phyloP scores from a whole-genome alignment of 2,797 vertebrate species.

The Protosalanx chinensis region DNA sequence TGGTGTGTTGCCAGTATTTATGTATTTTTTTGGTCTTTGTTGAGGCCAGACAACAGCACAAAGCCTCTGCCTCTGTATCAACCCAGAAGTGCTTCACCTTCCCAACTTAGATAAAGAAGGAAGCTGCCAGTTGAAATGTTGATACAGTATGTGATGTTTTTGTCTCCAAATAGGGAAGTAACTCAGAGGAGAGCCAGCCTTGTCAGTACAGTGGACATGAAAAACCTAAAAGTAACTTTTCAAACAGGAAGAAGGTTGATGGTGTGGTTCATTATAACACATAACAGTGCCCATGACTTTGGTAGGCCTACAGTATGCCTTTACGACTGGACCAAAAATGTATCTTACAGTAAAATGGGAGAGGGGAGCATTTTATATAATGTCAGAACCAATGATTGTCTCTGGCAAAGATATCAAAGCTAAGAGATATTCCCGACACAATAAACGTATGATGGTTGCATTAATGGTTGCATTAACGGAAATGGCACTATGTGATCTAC shows the following conservation, averaged over 20 bases:
- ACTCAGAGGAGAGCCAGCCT: neutral
- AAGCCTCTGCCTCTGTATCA: neutral
- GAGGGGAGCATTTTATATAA: neutral
- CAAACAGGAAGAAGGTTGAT: no score
- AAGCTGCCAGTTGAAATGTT: neutral
- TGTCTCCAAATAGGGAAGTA: neutral
- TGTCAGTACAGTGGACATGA: no score
- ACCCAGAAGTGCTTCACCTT: neutral
- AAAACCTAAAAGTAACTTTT: no score
- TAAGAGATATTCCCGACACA: neutral
- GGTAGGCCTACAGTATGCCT: neutral
- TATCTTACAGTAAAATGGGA: neutral
- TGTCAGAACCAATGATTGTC: neutral
- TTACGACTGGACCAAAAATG: neutral
- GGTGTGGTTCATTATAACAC: neutral
- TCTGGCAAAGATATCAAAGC: neutral
- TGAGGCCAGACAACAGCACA: neutral
- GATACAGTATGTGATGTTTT: neutral
- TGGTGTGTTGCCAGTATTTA: neutral
- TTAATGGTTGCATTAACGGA: neutral
- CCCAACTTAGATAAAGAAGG: neutral
- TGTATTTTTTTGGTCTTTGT: neutral
- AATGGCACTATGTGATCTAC: constrained; percentile 44
- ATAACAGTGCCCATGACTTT: neutral
- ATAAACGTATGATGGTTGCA: no score